Evolutionary conservation across 2,113 vertebrate genomes (phyloP).

Genomic region (Pithys albifrons): DNA sequence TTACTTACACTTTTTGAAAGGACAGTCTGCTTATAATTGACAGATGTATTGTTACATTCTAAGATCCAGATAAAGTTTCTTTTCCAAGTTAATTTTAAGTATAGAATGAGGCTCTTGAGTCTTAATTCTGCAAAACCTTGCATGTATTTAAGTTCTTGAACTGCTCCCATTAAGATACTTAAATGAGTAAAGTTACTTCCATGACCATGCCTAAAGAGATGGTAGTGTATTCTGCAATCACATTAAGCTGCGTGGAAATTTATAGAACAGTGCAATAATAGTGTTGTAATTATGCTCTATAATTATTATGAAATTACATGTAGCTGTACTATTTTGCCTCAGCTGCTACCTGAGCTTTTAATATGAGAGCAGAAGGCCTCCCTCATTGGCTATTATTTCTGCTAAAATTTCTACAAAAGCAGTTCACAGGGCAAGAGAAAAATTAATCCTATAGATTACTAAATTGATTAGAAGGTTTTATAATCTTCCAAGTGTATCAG

Average conservation of each 20-base stretch:
- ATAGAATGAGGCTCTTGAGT: neutral
- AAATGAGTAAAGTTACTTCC: neutral
- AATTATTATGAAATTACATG: neutral
- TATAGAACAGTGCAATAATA: neutral
- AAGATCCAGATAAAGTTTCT: neutral
- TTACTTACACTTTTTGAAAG: neutral
- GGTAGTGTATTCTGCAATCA: neutral
- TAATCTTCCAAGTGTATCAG: neutral
- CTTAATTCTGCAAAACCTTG: neutral
- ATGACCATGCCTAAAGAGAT: neutral
- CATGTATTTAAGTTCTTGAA: neutral
- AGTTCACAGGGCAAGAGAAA: slow-evolving; percentile 1
- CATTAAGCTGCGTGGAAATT: neutral
- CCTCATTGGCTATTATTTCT: neutral
- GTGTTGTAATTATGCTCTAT: neutral
- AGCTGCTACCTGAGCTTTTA: neutral
- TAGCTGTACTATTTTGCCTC: neutral
- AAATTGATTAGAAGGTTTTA: slow-evolving; percentile 50
- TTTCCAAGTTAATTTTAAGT: neutral
- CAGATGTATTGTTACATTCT: neutral
- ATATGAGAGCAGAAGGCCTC: neutral
- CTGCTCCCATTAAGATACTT: neutral
- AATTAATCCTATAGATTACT: slow-evolving; percentile 54
- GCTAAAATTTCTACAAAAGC: slow-evolving; percentile 55
- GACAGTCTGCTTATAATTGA: neutral